A percentile compares a stretch with the other conserved stretches of the same genome.
These are phyloP conservation scores for Theristicus caerulescens DNA, from an alignment of 2,113 vertebrate genomes.

Conservation along the genomic window DNA sequence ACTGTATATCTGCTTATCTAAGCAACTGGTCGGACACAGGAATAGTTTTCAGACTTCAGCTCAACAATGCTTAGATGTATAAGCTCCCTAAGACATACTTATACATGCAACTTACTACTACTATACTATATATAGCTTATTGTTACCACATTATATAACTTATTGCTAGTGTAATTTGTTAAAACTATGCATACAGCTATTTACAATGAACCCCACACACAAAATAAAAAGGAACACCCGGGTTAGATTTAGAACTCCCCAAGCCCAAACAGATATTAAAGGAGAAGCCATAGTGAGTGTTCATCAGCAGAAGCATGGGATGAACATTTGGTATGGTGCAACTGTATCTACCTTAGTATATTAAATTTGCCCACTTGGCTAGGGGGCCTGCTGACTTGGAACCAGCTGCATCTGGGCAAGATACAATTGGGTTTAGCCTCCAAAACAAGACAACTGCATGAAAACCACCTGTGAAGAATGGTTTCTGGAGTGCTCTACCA, in stretches of 20 bases:
- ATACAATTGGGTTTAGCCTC: neutral
- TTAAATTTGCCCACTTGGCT: neutral
- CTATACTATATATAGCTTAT: neutral
- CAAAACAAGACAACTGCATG: neutral
- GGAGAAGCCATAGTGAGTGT: neutral
- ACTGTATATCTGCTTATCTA: neutral
- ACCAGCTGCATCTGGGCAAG: neutral
- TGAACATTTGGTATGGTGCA: neutral
- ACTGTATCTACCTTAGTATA: too few species aligned
- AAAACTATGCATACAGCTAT: neutral
- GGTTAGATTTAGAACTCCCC: neutral
- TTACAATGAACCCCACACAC: rapidly evolving
- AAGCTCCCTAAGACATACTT: neutral
- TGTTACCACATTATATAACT: neutral
- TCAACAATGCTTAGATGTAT: neutral
- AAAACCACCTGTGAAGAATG: neutral
- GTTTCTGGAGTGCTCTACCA: neutral
- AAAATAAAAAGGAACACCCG: neutral
- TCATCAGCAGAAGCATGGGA: neutral
- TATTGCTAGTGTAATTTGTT: neutral
- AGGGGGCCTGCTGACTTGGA: neutral
- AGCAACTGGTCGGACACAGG: neutral
- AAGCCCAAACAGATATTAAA: neutral
- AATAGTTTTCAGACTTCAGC: neutral
- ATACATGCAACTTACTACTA: neutral